Evolutionary conservation across 2,797 vertebrate genomes (phyloP).

Genomic region (Lates japonicus): DNA sequence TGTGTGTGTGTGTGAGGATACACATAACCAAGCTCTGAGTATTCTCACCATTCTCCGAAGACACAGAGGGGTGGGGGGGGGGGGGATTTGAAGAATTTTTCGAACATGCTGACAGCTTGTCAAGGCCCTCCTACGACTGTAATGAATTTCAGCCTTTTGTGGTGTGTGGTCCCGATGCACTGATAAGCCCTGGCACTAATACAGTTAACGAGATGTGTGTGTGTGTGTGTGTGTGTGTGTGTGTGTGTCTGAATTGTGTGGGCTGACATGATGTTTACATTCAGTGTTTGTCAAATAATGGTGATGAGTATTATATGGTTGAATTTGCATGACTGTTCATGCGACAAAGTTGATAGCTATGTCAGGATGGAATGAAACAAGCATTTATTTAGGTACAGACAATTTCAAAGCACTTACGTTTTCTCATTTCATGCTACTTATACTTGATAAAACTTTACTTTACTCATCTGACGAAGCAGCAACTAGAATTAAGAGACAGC

Average conservation of each 20-base stretch:
- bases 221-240: conserved; percentile 28
- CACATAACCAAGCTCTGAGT: no score
- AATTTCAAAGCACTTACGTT: neutral
- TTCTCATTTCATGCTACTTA: neutral
- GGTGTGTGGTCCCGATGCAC: conserved; percentile 67
- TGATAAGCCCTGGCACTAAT: conserved; percentile 68
- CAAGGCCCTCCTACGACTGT: conserved; percentile 75
- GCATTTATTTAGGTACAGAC: neutral
- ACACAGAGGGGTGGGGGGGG: neutral
- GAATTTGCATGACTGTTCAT: conserved; percentile 1
- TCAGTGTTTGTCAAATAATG: conserved; percentile 44
- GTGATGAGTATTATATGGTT: conserved; percentile 30
- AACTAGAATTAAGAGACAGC: neutral
- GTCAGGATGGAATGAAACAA: neutral
- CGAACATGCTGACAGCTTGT: conserved; percentile 78
- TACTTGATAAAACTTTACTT: neutral
- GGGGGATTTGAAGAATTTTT: conserved; percentile 57
- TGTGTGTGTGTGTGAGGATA: neutral
- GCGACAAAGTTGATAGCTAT: neutral
- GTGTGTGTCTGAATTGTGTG: conserved; percentile 13
- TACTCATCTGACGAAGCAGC: neutral
- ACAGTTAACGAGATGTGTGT: conserved; percentile 52
- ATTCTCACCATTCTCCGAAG: no score
- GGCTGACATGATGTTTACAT: conserved; percentile 45
- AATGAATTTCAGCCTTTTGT: conserved; percentile 81